Base-by-base conservation (phyloP, 2,113 vertebrate genomes). In the Alexandromys fortis region DNA sequence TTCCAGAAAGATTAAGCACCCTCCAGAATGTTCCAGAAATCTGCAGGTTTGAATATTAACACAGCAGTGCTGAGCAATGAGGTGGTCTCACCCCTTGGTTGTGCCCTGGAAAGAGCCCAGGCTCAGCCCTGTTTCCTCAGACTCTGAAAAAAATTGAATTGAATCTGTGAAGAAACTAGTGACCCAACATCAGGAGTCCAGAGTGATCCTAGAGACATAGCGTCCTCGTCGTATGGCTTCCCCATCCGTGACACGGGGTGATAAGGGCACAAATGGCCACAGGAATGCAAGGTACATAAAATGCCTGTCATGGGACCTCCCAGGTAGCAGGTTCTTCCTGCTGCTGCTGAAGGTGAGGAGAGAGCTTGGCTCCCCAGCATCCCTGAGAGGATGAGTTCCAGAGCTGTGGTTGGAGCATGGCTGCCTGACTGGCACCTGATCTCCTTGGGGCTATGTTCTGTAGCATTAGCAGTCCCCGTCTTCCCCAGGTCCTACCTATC, bases 41-140 rank as follows among this genome's bases (percentile, higher is more conserved):
- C 55, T 63, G 70, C 42, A 79, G 75, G n/a, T 13, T 75, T 38
- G 8, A n/a, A 14, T 49, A 3, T 35, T n/a, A 24, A 38, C 10
- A 10, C 33, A 33, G 7, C 28, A 8, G n/a, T 17, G 5, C 3
- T 8, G 33, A 1, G 0, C 1, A 17, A 1, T 13, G 7, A 7
- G 58, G 3, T 2, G 24, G 14, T 47, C 14, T 45, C 5, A 2
- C 17, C 61, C 28, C 49, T 45, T 9, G 13, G 24, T 7, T 28
- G 1, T 52, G 33, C n/a, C 90, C 77, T 52, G 5, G 9, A 76
- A 47, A 38, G 67, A 42, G n/a, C 22, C 24, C 14, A 47, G 42
- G 1, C 63, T 17, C 28, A 19, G 58, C 16, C n/a, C 61, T 21
- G 7, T 47, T 19, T 30, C 52, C 68, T 78, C 49, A 17, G 16